Conservation (phyloP, 1,140 invertebrate genomes). For the Coptotermes formosanus region DNA sequence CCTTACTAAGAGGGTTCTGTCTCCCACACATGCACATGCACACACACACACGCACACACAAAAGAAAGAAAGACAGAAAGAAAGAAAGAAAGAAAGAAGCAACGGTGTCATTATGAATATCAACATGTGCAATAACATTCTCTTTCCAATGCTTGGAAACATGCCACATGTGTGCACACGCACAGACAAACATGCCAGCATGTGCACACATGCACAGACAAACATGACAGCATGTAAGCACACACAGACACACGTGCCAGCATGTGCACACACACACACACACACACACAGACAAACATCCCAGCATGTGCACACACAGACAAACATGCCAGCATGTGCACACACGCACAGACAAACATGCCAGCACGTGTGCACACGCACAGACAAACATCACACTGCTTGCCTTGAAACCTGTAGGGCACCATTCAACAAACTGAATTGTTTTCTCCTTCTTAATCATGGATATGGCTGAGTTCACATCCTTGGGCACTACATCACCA, state of each 20-base stretch:
- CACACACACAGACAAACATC: background rate
- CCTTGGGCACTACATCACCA: conserved; percentile 57
- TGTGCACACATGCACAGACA: background rate
- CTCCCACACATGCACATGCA: too few relatives aligned
- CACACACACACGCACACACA: too few relatives aligned
- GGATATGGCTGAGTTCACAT: conserved; percentile 64
- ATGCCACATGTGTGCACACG: background rate
- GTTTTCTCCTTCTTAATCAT: conserved; percentile 60
- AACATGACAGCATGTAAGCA: too few relatives aligned
- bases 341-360: background rate
- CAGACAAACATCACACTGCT: background rate
- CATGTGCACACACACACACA: background rate
- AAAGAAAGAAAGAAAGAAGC: too few relatives aligned
- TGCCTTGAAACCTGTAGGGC: conserved; percentile 59
- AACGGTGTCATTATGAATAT: too few relatives aligned
- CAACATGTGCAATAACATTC: too few relatives aligned
- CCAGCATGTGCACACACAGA: background rate
- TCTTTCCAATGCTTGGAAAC: too few relatives aligned
- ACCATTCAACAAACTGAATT: conserved; percentile 64
- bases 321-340: background rate
- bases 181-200: background rate
- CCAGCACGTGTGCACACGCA: background rate
- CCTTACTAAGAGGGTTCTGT: too few relatives aligned
- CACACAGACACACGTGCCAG: too few relatives aligned
- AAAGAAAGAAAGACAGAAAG: too few relatives aligned